phyloP scores from a whole-genome alignment of 1,140 invertebrate species.

The Zaprionus ghesquierei region DNA sequence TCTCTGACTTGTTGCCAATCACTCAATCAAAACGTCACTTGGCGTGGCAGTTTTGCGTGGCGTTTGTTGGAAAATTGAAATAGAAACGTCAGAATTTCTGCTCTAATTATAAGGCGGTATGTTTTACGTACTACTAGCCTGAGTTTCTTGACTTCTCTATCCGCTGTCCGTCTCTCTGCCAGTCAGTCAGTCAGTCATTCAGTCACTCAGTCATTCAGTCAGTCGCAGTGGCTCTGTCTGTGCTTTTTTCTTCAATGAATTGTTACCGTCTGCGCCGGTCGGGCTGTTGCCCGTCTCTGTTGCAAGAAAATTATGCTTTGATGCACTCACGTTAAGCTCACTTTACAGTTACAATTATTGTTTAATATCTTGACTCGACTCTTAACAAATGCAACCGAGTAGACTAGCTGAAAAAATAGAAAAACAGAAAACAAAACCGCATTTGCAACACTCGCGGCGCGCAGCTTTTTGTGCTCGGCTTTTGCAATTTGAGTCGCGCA shows the following conservation, averaged over 20 bases:
- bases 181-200: conserved; percentile 15
- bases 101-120: conserved; percentile 83
- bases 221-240: conserved; percentile 41
- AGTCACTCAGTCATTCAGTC: conserved; percentile 5
- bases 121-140: conserved; percentile 66
- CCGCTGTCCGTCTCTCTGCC: conserved; percentile 24
- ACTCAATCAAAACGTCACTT: conserved; percentile 83
- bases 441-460: conserved; percentile 66
- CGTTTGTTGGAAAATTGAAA: conserved; percentile 81
- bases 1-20: conserved; percentile 80
- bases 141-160: conserved; percentile 73
- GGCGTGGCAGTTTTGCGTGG: conserved; percentile 79
- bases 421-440: conserved; percentile 27
- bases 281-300: conserved; percentile 49
- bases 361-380: conserved; percentile 74
- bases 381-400: conserved; percentile 56
- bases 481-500: conserved; percentile 57
- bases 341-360: conserved; percentile 81
- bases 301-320: conserved; percentile 81
- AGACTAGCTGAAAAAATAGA: conserved; percentile 4
- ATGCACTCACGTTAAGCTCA: conserved; percentile 81
- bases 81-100: conserved; percentile 83
- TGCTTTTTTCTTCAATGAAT: conserved; percentile 49
- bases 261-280: conserved; percentile 42
- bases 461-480: conserved; percentile 38